Conservation (phyloP, 2,113 vertebrate genomes). For the Polypterus senegalus region DNA sequence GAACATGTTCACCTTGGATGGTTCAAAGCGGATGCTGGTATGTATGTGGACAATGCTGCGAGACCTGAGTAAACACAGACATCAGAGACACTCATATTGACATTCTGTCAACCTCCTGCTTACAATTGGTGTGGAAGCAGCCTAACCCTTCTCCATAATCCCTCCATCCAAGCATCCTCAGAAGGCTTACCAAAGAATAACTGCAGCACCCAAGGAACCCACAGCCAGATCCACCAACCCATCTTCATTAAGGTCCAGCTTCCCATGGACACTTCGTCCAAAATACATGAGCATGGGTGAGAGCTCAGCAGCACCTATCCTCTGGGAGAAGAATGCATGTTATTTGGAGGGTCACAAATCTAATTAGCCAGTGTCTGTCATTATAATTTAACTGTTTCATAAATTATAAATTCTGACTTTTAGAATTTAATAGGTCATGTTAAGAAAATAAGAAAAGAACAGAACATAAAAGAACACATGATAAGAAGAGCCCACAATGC, state of each 20-base stretch:
- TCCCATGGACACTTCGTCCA: conserved; percentile 83
- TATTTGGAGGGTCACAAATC: too few relatives aligned
- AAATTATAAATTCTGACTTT: too few relatives aligned
- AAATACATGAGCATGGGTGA: conserved; percentile 72
- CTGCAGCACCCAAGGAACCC: conserved; percentile 74
- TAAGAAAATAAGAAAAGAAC: too few relatives aligned
- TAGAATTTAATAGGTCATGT: too few relatives aligned
- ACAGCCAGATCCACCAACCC: conserved; percentile 80
- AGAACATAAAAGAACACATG: too few relatives aligned
- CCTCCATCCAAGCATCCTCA: neutral
- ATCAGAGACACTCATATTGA: neutral
- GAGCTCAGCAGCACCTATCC: conserved; percentile 64
- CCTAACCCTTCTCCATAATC: neutral
- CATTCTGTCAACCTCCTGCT: neutral
- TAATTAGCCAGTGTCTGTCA: too few relatives aligned
- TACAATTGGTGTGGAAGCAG: neutral
- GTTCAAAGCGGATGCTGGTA: conserved; percentile 69
- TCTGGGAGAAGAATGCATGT: conserved; percentile 38
- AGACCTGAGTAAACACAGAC: conserved; percentile 51
- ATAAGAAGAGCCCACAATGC: too few relatives aligned
- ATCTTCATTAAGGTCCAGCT: conserved; percentile 82
- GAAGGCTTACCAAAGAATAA: conserved; percentile 70
- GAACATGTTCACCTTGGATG: conserved; percentile 87
- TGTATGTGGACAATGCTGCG: conserved; percentile 75
- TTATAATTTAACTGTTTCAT: too few relatives aligned